Base-by-base conservation (phyloP, 1,140 invertebrate species). In the Leguminivora glycinivorella region DNA sequence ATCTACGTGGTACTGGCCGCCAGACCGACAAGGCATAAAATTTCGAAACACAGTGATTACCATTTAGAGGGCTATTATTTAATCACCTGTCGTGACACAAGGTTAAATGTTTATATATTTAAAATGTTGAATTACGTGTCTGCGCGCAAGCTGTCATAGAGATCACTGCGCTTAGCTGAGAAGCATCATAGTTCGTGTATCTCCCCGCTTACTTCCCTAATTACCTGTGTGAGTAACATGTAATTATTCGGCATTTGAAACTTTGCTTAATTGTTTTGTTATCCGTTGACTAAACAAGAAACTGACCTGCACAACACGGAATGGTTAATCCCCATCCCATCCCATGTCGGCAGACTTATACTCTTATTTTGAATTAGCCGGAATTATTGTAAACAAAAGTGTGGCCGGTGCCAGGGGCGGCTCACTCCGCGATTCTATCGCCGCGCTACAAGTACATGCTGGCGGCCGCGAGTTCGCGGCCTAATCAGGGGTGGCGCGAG, bases 1-100 rank as follows among this genome's bases (percentile, higher is more conserved):
- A 80, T 73, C 70, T 75, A 79, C 78, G 81, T 83, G 81, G 70
- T 78, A 90, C 86, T 90, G 84, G 78, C 79, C 82, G 75, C 10
- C 38, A 69, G 68, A 69, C 66, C 75, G 74, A 79, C 71, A 70
- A 75, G 69, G 74, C 68, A 74, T 77, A 75, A 34, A n/a, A 70
- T 87, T 87, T 88, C 83, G 85, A 86, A 89, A 88, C 75, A 7
- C 29, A 56, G 67, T 75, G 58, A 72, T 75, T 76, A 75, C 72
- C 72, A 70, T 72, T 69, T 56, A 38, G 75, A 52, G 10, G 43
- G 67, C 63, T 72, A 75, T 75, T 76, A 78, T 75, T 76, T 72
- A 79, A 75, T 76, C 73, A 78, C 68, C 26, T 70, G 52, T 43
- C 40, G 25, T 31, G 58, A 17, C 24, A 63, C 58, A 29, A 63